Conservation (phyloP, 2,888 invertebrate species). For the Ophion ventricosus region DNA sequence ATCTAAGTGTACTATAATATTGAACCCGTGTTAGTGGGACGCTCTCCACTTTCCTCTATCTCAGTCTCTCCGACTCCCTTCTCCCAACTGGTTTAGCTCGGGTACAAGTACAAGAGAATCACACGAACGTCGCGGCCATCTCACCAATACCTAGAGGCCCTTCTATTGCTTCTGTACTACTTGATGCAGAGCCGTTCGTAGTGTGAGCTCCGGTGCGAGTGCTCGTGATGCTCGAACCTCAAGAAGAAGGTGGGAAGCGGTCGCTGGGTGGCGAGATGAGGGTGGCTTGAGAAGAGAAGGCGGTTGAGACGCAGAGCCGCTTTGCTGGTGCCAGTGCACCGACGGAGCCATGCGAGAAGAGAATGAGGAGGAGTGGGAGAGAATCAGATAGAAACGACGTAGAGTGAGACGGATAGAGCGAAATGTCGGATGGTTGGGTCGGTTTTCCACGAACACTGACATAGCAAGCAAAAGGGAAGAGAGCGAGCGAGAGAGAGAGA, state of each 20-base stretch:
- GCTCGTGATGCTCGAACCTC: conserved; percentile 63
- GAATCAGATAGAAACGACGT: conserved; percentile 63
- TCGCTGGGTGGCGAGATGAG: conserved; percentile 63
- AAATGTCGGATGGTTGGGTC: conserved; percentile 75
- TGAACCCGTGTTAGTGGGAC: conserved; percentile 57
- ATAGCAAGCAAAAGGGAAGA: conserved; percentile 73
- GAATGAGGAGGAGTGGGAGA: conserved; percentile 59
- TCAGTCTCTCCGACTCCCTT: conserved; percentile 21
- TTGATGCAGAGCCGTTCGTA: conserved; percentile 53
- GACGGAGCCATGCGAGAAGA: conserved; percentile 66
- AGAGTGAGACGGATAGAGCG: conserved; percentile 67
- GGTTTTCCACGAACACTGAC: conserved; percentile 78
- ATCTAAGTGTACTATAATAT: conserved; percentile 48
- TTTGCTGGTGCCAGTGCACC: conserved; percentile 67
- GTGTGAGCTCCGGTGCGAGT: conserved; percentile 56
- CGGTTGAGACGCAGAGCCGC: conserved; percentile 68
- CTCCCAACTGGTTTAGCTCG: conserved; percentile 53
- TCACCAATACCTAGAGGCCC: conserved; percentile 51
- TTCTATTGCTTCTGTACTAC: conserved; percentile 44
- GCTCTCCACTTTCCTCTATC: conserved; percentile 24
- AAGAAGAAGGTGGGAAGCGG: conserved; percentile 69
- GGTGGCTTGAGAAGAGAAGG: conserved; percentile 62
- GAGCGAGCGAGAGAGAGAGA: no score
- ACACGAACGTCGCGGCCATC: conserved; percentile 62
- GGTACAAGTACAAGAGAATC: conserved; percentile 56